These are phyloP conservation scores for Picus viridis DNA, from an alignment of 2,797 vertebrate genomes.

Conservation along the genomic window DNA sequence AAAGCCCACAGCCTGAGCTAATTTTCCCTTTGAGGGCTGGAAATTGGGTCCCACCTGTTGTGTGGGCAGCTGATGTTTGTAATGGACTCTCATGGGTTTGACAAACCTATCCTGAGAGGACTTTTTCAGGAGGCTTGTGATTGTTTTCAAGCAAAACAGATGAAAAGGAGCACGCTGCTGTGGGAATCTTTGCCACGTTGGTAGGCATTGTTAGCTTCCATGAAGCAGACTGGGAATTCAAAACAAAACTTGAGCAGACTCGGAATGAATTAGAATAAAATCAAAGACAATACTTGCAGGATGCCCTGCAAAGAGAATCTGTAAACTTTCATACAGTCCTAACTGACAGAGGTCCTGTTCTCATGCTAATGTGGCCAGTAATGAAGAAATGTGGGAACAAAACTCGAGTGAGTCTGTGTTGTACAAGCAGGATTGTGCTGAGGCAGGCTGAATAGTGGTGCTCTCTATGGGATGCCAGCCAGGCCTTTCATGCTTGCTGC, in stretches of 20 bases:
- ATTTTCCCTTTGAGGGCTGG: neutral
- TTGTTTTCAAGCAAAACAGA: neutral
- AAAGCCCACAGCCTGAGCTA: neutral
- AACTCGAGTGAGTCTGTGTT: neutral
- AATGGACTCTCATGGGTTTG: neutral
- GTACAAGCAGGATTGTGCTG: slow-evolving; percentile 43
- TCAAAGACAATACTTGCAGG: slow-evolving; percentile 2
- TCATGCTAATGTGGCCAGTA: slow-evolving; percentile 56
- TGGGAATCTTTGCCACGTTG: neutral
- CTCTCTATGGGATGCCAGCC: slow-evolving; percentile 38
- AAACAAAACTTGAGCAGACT: slow-evolving; percentile 11
- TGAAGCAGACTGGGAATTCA: slow-evolving; percentile 18
- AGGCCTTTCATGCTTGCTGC: slow-evolving; percentile 5
- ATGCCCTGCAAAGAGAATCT: slow-evolving; percentile 8
- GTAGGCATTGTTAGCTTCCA: neutral
- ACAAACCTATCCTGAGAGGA: neutral
- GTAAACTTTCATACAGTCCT: neutral
- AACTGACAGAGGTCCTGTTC: slow-evolving; percentile 21
- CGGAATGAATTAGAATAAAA: slow-evolving; percentile 60
- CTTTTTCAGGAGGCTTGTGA: neutral
- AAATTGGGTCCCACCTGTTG: neutral
- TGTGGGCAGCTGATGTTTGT: neutral
- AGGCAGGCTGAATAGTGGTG: slow-evolving; percentile 25
- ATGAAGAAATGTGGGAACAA: slow-evolving; percentile 56
- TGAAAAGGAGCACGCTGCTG: neutral